Evolutionary conservation across 1,140 invertebrate genomes (phyloP).

Genomic region (Scaptodrosophila lebanonensis): DNA sequence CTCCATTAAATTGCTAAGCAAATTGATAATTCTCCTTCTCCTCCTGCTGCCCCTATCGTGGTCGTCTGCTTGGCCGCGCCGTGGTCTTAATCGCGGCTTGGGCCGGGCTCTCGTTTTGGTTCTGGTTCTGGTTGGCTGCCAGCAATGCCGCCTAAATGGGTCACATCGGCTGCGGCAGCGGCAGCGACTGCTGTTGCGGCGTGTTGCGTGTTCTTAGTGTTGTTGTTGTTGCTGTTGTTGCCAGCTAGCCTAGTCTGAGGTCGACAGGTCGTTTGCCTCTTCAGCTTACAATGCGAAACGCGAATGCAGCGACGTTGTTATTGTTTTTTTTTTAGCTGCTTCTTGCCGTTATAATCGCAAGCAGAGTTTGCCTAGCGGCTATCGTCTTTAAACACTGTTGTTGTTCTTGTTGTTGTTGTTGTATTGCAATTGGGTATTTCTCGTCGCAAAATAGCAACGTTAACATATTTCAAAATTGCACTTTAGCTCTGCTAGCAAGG

Average conservation of each 20-base stretch:
- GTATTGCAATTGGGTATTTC: constrained; percentile 16
- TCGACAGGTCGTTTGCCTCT: no score
- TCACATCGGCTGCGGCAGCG: constrained; percentile 50
- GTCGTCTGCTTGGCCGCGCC: constrained; percentile 16
- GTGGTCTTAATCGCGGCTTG: neutral
- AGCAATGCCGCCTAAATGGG: constrained; percentile 55
- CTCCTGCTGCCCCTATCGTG: constrained; percentile 14
- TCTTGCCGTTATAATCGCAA: constrained; percentile 2
- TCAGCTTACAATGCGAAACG: no score
- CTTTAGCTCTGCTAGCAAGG: constrained; percentile 12
- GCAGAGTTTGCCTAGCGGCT: constrained; percentile 3
- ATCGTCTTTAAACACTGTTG: constrained; percentile 7
- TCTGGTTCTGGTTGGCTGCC: constrained; percentile 15
- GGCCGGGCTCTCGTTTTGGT: no score
- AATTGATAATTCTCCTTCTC: constrained; percentile 63
- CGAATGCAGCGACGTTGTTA: no score
- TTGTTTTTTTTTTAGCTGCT: neutral
- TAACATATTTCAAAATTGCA: constrained; percentile 48
- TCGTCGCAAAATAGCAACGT: constrained; percentile 32
- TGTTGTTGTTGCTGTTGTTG: neutral
- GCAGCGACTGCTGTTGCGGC: constrained; percentile 1
- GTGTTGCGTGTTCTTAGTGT: neutral
- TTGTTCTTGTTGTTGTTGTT: constrained; percentile 25
- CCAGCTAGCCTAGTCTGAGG: no score
- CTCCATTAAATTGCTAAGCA: constrained; percentile 54